phyloP scores from a whole-genome alignment of 2,888 invertebrate species.

The Diarsia brunnea region DNA sequence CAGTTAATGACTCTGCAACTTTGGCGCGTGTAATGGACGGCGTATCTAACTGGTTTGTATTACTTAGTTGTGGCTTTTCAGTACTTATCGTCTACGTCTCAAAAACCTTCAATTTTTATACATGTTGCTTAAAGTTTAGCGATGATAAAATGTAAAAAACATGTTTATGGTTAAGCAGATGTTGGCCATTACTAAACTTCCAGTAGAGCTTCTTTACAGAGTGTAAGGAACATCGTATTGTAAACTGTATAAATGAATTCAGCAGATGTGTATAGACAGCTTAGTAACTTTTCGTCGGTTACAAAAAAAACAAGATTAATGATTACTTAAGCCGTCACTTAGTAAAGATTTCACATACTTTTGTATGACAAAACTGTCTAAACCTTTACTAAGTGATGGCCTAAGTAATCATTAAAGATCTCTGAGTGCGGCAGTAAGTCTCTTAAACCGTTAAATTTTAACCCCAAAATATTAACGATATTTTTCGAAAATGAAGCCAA shows the following conservation, averaged over 20 bases:
- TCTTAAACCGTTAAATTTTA: not conserved
- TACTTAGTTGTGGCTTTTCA: not conserved
- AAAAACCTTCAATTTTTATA: not conserved
- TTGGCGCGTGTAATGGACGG: not conserved
- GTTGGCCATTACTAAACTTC: not conserved
- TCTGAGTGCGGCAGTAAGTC: too few relatives aligned
- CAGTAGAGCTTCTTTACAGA: not conserved
- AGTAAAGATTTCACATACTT: too few relatives aligned
- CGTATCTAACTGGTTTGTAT: slow-evolving; percentile 8
- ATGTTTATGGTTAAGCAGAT: not conserved
- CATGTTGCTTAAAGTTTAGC: not conserved
- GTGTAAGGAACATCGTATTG: not conserved
- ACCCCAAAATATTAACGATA: not conserved
- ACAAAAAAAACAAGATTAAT: not conserved
- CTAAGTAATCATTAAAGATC: too few relatives aligned
- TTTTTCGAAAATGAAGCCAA: not conserved
- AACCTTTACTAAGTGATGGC: too few relatives aligned
- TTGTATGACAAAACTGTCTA: too few relatives aligned
- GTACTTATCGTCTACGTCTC: not conserved
- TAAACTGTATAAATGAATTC: not conserved
- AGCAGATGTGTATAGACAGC: not conserved
- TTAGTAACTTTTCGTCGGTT: not conserved
- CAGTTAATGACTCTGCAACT: slow-evolving; percentile 21
- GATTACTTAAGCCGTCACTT: too few relatives aligned
- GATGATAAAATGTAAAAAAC: too few relatives aligned